Evolutionary conservation across 2,113 vertebrate species (phyloP).

Genomic region (Ceyx melanurus): DNA sequence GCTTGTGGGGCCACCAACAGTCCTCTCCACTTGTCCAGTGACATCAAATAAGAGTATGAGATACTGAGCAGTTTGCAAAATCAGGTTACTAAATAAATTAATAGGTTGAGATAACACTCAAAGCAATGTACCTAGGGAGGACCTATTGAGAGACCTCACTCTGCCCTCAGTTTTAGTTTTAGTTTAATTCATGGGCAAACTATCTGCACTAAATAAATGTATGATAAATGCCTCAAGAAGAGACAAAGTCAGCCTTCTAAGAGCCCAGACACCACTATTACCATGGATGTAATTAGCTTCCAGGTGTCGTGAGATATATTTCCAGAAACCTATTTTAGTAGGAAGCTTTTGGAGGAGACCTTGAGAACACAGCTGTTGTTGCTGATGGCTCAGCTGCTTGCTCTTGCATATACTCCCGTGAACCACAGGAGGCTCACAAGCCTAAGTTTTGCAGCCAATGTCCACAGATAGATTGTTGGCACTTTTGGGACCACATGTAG

Average conservation of each 20-base stretch:
- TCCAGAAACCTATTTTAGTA: background rate
- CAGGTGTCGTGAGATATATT: background rate
- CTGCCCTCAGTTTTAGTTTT: background rate
- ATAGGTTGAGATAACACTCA: background rate
- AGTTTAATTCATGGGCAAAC: background rate
- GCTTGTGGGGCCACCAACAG: background rate
- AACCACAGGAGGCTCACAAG: background rate
- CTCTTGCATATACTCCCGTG: background rate
- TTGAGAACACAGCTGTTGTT: slow-evolving; percentile 17
- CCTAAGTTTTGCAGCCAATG: background rate
- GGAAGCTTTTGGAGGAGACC: background rate
- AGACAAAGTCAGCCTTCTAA: background rate
- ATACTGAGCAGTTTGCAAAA: background rate
- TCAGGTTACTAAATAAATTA: background rate
- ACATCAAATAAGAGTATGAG: background rate
- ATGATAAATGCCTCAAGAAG: background rate
- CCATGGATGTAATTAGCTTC: background rate
- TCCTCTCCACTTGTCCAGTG: background rate
- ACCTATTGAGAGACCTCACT: background rate
- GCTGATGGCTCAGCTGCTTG: background rate
- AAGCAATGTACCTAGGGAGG: background rate
- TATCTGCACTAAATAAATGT: background rate
- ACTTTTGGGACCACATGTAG: background rate
- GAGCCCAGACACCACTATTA: background rate
- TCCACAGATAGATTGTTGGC: background rate